Evolutionary conservation across 2,888 invertebrate genomes (phyloP).

Genomic region (Melanotus villosus): DNA sequence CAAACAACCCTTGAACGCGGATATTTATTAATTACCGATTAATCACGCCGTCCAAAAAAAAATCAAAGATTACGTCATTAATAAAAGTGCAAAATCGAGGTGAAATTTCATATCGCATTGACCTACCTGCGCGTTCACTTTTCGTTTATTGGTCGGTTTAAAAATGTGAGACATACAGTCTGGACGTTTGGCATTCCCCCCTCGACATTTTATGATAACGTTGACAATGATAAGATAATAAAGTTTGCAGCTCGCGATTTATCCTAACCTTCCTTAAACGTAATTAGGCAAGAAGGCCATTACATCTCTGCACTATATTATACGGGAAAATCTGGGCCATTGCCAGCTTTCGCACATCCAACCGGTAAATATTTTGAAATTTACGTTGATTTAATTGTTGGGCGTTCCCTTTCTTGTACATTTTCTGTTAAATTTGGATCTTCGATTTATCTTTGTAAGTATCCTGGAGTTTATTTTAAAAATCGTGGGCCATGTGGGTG

Average conservation of each 20-base stretch:
- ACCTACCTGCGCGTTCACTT: slow-evolving; percentile 30
- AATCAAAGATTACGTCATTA: slow-evolving; percentile 1
- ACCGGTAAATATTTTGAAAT: slow-evolving; percentile 13
- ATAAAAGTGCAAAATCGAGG: slow-evolving; percentile 25
- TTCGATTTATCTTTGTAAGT: no score
- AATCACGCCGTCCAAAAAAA: not conserved
- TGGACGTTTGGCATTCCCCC: slow-evolving; percentile 11
- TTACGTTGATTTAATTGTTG: no score
- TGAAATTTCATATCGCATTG: slow-evolving; percentile 32
- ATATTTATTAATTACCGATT: no score
- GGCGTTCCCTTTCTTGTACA: not conserved
- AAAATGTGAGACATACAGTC: not conserved
- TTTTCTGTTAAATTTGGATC: no score
- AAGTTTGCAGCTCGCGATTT: not conserved
- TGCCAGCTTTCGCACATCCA: slow-evolving; percentile 1
- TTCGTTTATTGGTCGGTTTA: not conserved
- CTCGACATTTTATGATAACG: not conserved
- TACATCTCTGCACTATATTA: not conserved
- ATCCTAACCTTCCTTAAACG: slow-evolving; percentile 15
- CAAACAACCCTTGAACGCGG: no score
- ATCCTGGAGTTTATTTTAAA: no score
- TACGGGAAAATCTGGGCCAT: slow-evolving; percentile 10
- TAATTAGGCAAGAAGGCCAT: slow-evolving; percentile 5
- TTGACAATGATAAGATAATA: slow-evolving; percentile 9
- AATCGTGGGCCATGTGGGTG: slow-evolving; percentile 13